Evolutionary conservation across 1,140 invertebrate species (phyloP), one percentile per base, ranked within the genome.

Genomic region (Drosophila melanogaster): DNA sequence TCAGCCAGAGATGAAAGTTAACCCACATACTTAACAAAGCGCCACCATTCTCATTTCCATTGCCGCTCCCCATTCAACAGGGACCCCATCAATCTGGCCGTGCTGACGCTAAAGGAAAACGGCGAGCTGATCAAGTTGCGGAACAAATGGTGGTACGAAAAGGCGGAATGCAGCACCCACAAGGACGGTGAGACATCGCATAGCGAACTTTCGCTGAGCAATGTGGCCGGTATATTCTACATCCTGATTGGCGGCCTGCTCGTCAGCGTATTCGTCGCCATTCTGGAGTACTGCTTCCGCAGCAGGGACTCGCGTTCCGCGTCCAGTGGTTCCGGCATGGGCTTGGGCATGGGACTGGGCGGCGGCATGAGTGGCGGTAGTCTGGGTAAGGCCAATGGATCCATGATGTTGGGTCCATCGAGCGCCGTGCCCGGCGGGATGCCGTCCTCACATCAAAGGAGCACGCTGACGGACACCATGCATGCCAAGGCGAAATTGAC

Each of bases 161-260:
- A 95, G 74, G 95, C 95, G 14, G 96, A 98, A 92, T 98, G 97
- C 92, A 94, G 94, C 69, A 76, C 83, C 49, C 94, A 95, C 81
- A 92, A 93, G 40, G 95, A 96, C 84, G 96, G 95, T 79, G 94
- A 44, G 17, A 8, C 96, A 4, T 94, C 95, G 17, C 95, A 97
- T 76, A 98, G 96, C 92, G 97, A 98, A 78, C 94, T 99, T 75
- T 98, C 98, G 40, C 93, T 99, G 37, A 98, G 97, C 90, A 99
- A 99, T 94, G 98, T 99, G 3, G 98, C 98, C 14, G 99, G 99
- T 12, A 98, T 99, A 91, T 99, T 99, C 93, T 99, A 99, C 94
- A 99, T 99, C 90, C 94, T 99, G 15, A 98, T 99, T 87, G 97
- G 96, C 33, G 99, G 97, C 55, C 94, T 99, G 35, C 94, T 97